Percentiles rank a stretch among this genome's conserved stretches.
Conservation (phyloP, 2,888 invertebrate species). For the Caenorhabditis uteleia region DNA sequence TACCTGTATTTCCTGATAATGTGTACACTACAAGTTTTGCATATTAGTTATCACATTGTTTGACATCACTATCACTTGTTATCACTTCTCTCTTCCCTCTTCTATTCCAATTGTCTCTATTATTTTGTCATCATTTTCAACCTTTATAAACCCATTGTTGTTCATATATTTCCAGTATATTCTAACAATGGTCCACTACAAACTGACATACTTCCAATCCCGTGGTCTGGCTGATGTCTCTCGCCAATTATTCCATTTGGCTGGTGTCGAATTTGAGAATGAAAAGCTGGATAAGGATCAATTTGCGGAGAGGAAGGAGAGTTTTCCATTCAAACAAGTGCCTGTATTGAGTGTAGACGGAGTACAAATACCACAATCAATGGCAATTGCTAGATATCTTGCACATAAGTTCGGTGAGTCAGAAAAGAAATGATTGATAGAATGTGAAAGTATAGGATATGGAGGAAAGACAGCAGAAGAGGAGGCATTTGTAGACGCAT, state of each 20-base stretch:
- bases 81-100: too few relatives aligned
- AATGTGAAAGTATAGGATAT: conserved; percentile 18
- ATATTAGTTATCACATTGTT: too few relatives aligned
- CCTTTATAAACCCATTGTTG: too few relatives aligned
- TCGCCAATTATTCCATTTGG: conserved; percentile 5
- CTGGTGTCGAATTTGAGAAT: conserved; percentile 4
- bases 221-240: conserved; percentile 5
- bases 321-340: conserved; percentile 38
- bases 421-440: conserved; percentile 38
- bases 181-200: conserved; percentile 15
- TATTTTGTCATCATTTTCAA: too few relatives aligned
- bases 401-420: conserved; percentile 43
- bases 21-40: too few relatives aligned
- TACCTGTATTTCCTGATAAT: too few relatives aligned
- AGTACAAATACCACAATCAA: conserved; percentile 41
- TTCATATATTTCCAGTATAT: too few relatives aligned
- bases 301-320: conserved; percentile 10
- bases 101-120: too few relatives aligned
- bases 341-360: conserved; percentile 47
- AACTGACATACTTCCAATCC: conserved; percentile 3
- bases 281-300: conserved; percentile 3
- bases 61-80: too few relatives aligned
- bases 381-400: conserved; percentile 40
- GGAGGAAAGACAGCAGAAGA: conserved; percentile 40
- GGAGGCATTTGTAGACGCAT: conserved; percentile 40